phyloP scores from a whole-genome alignment of 2,888 invertebrate species.

The Drosophila prostipennis region DNA sequence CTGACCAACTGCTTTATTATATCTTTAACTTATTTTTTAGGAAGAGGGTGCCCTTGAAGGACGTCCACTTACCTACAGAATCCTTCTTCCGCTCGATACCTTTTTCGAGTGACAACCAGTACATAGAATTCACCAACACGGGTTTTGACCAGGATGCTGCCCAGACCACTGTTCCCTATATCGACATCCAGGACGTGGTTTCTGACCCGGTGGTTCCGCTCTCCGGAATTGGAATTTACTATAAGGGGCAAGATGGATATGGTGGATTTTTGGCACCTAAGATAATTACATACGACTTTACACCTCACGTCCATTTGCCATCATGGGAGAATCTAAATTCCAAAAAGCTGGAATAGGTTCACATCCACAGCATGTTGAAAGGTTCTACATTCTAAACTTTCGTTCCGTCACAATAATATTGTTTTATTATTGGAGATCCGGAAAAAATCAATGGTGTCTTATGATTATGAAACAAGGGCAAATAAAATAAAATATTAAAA shows the following conservation, averaged over 20 bases:
- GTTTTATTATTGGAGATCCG: no score
- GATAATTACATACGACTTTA: constrained; percentile 90
- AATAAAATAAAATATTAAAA: no score
- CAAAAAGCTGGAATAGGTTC: no score
- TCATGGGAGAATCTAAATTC: constrained; percentile 16
- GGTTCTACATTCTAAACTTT: no score
- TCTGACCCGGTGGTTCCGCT: constrained; percentile 88
- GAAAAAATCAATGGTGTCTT: no score
- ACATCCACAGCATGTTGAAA: no score
- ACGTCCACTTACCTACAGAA: constrained; percentile 89
- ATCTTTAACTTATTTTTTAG: constrained; percentile 76
- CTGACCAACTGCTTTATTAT: no score
- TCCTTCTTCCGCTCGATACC: constrained; percentile 85
- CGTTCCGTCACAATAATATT: no score
- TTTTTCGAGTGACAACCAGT: constrained; percentile 88
- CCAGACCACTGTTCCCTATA: constrained; percentile 92
- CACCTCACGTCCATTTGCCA: constrained; percentile 86
- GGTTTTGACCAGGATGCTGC: constrained; percentile 91
- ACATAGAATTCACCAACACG: constrained; percentile 88
- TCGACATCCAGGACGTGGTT: constrained; percentile 91
- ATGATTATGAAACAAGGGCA: no score
- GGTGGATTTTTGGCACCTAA: constrained; percentile 92
- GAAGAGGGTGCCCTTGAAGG: constrained; percentile 85
- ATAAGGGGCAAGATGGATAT: constrained; percentile 88
- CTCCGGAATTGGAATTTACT: constrained; percentile 91